Base-by-base conservation (phyloP, 2,888 invertebrate genomes). In the Proisotoma minuta region DNA sequence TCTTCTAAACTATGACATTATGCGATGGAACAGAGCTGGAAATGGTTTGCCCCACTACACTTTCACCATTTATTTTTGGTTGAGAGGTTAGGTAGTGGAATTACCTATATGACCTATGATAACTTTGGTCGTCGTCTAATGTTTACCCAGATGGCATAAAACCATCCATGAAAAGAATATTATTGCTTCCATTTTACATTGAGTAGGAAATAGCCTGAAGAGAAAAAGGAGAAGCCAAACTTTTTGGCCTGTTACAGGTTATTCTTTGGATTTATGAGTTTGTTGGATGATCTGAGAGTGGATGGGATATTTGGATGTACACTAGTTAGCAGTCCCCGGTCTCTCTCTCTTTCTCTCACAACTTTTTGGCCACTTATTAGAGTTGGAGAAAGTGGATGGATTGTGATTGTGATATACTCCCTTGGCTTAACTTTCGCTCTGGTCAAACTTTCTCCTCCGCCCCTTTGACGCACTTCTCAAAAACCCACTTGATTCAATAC, bases 321-420 rank as follows among this genome's bases (percentile, higher is more conserved):
- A n/a, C n/a, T n/a, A n/a, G n/a, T n/a, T n/a, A n/a, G n/a, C n/a
- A n/a, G n/a, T n/a, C n/a, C n/a, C n/a, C n/a, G n/a, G n/a, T n/a
- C n/a, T n/a, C n/a, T n/a, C n/a, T n/a, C n/a, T n/a, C n/a, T n/a
- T n/a, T n/a, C n/a, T n/a, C n/a, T n/a, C n/a, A n/a, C n/a, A n/a
- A n/a, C n/a, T n/a, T n/a, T n/a, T n/a, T n/a, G n/a, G n/a, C n/a
- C n/a, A n/a, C n/a, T n/a, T n/a, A n/a, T 10, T 34, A 15, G 34
- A 10, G 34, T 8, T 52, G 26, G 10, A 27, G 4, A n/a, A 52
- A 26, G 28, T 26, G 28, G 28, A 52, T 39, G 54, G 54, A 54
- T 34, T 27, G 39, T 39, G 40, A 54, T 54, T 39, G 39, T 39
- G 54, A 54, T 54, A 39, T 54, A 34, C 39, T 54, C 54, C 54